Percentiles rank a stretch among this genome's conserved stretches.
Evolutionary conservation across 2,797 vertebrate genomes (phyloP).

Genomic region (Falco rusticolus): DNA sequence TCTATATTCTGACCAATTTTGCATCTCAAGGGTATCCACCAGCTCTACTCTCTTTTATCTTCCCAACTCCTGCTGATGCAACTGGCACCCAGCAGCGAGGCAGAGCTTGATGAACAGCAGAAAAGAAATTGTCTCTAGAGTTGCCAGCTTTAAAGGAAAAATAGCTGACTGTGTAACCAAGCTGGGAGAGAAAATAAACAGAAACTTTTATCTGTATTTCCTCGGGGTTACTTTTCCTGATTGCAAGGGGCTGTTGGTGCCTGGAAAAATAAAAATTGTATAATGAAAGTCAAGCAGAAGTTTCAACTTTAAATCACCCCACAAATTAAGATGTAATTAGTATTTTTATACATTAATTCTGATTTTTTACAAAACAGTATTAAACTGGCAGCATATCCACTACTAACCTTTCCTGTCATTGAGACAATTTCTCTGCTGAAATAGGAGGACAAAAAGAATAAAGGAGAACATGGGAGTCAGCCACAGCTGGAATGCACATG

Average conservation of each 20-base stretch:
- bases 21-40: background rate
- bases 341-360: background rate
- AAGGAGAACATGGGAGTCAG: background rate
- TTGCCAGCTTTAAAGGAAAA: background rate
- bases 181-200: background rate
- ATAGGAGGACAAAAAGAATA: background rate
- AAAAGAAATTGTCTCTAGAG: background rate
- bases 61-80: background rate
- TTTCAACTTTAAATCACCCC: background rate
- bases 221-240: background rate
- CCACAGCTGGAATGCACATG: constrained; percentile 55
- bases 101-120: background rate
- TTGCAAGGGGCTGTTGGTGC: background rate
- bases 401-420: background rate
- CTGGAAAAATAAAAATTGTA: background rate
- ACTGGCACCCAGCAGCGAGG: background rate
- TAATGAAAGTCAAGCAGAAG: background rate
- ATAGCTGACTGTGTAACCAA: background rate
- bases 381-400: background rate
- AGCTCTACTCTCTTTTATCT: background rate
- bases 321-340: background rate
- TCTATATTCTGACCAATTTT: background rate
- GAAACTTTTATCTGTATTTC: background rate
- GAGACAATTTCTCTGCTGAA: background rate
- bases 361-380: background rate